phyloP scores from a whole-genome alignment of 2,113 vertebrate genomes.

The Vicugna pacos region DNA sequence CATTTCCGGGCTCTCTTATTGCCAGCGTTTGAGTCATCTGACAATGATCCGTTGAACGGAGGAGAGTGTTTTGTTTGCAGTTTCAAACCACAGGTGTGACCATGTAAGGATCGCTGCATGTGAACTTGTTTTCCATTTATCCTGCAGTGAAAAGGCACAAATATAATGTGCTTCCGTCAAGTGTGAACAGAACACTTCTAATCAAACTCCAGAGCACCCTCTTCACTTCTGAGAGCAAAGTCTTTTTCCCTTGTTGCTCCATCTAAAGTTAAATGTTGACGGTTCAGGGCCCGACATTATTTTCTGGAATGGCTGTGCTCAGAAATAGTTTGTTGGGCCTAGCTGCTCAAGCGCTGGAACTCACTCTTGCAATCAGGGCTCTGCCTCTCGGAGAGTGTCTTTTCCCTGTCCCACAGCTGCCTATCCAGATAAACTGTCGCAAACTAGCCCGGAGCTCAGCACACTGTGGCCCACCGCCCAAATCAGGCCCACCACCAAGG shows the following conservation, averaged over 20 bases:
- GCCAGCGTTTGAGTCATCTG: not conserved
- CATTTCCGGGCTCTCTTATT: not conserved
- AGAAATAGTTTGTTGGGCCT: not conserved
- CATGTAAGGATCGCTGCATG: not conserved
- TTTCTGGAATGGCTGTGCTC: not conserved
- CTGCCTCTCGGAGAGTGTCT: not conserved
- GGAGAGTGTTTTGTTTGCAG: not conserved
- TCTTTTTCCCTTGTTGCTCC: not conserved
- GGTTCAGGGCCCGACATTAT: accelerated
- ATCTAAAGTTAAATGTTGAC: not conserved
- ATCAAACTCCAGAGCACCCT: not conserved
- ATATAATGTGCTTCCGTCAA: constrained; percentile 10
- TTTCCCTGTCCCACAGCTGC: not conserved
- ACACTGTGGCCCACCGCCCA: not conserved
- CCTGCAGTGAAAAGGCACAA: not conserved
- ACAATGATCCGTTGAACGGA: not conserved
- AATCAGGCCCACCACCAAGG: not conserved
- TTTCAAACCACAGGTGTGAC: not conserved
- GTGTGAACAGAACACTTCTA: not conserved
- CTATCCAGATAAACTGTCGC: not conserved
- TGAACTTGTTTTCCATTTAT: constrained; percentile 18
- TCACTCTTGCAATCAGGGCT: not conserved
- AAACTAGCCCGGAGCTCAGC: not conserved
- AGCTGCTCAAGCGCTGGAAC: not conserved
- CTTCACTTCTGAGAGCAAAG: not conserved